phyloP scores from a whole-genome alignment of 2,113 vertebrate genomes.

The Callopanchax toddi region DNA sequence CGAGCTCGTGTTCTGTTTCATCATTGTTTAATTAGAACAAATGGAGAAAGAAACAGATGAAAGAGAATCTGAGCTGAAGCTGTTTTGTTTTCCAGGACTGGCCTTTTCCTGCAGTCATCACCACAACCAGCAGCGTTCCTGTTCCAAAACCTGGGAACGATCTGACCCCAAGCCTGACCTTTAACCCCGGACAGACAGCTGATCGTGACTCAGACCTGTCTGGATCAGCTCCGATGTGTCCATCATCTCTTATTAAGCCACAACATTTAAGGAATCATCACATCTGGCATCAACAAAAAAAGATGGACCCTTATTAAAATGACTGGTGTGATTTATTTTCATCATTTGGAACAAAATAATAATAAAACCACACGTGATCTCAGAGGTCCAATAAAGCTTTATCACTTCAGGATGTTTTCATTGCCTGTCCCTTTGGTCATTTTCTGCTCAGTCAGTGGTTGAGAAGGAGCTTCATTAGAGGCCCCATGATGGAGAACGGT shows the following conservation, averaged over 20 bases:
- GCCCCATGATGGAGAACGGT: conserved; percentile 46
- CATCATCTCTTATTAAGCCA: neutral
- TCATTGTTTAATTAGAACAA: conserved; percentile 46
- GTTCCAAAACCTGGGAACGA: conserved; percentile 28
- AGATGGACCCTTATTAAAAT: too few species aligned
- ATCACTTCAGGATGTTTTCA: conserved; percentile 33
- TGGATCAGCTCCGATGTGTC: conserved; percentile 11
- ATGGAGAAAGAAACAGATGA: conserved; percentile 12
- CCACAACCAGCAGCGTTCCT: too few species aligned
- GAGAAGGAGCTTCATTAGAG: conserved; percentile 56
- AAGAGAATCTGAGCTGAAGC: conserved; percentile 9
- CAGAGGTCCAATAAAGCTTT: conserved; percentile 13
- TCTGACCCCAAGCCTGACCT: conserved; percentile 17
- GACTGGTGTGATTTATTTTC: conserved; percentile 24
- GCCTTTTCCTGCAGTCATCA: conserved; percentile 27
- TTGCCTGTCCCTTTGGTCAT: conserved; percentile 33
- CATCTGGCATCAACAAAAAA: neutral
- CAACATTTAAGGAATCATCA: neutral
- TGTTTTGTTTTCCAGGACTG: conserved; percentile 53
- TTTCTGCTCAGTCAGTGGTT: conserved; percentile 45
- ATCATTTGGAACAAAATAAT: conserved; percentile 21
- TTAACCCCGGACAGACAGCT: conserved; percentile 23
- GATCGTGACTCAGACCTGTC: neutral
- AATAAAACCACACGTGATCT: neutral
- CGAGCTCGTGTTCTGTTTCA: conserved; percentile 21